Evolutionary conservation across 2,888 invertebrate species (phyloP), one percentile per base, ranked within the genome.

Genomic region (Pelosia muscerda): DNA sequence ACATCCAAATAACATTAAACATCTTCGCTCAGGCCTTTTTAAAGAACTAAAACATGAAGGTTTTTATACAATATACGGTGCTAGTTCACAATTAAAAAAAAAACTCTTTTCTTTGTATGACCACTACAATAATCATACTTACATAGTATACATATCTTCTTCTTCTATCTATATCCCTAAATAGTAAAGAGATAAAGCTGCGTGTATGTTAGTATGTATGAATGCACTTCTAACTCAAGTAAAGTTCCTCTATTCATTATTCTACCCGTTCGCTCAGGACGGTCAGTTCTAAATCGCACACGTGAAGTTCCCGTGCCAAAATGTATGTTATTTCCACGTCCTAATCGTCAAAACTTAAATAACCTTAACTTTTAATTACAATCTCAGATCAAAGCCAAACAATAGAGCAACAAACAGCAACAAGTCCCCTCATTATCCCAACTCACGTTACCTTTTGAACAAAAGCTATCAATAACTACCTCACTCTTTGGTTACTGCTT

Each of bases 401-500:
- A 63, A 63, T 63, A 58, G 23, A 65, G 15, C 26, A 61, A 66
- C 62, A 59, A 62, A 49, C 54, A 66, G 54, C 62, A 63, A 63
- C 62, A 34, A 56, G 56, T 60, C 28, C 28, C 25, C 49, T 59
- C 31, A 72, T 69, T 74, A 70, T 77, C 66, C 59, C 62, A 25
- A 75, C 72, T 75, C 60, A 64, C 65, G 73, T 76, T 70, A 81
- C 72, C 71, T 79, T 72, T 72, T 64, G 73, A 68, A 63, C 65
- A 66, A 69, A 73, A 77, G 63, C 61, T 75, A 78, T 75, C 74
- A 74, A 76, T 72, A 72, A 53, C 66, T 66, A 19, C 55, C 56
- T 66, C 60, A 69, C 61, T 72, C 58, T 68, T 71, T 69, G 69
- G 73, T 74, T 84, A 84, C 82, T 83, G 71, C 78, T 80, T 80